Evolutionary conservation across 2,888 invertebrate genomes (phyloP).

Genomic region (Mesopsocus fuscifrons): DNA sequence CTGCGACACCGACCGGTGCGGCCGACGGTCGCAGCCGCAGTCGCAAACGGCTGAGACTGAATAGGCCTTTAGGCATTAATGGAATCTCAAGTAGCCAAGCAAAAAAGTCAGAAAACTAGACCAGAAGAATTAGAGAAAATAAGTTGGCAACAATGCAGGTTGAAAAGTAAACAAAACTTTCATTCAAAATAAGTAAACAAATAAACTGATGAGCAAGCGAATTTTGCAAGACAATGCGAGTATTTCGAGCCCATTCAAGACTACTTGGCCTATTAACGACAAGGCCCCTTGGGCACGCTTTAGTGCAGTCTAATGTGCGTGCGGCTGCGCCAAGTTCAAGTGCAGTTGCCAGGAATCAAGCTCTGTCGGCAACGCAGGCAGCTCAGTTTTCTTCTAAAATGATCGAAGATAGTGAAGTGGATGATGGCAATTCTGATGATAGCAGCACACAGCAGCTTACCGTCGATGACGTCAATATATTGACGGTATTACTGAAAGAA

Average conservation of each 20-base stretch:
- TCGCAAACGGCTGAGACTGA: too few relatives aligned
- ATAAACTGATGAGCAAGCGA: background rate
- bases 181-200: too few relatives aligned
- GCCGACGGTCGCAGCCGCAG: too few relatives aligned
- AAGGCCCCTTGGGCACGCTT: background rate
- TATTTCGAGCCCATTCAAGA: constrained; percentile 3
- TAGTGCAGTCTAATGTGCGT: background rate
- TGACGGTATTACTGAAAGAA: constrained; percentile 17
- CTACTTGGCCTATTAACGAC: constrained; percentile 4
- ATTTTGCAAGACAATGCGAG: background rate
- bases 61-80: too few relatives aligned
- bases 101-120: too few relatives aligned
- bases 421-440: constrained; percentile 1
- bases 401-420: background rate
- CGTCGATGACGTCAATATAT: constrained; percentile 17
- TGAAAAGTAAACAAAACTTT: too few relatives aligned
- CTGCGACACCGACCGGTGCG: too few relatives aligned
- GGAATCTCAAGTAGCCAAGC: too few relatives aligned
- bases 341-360: too few relatives aligned
- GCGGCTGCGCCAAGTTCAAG: too few relatives aligned
- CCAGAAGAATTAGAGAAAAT: too few relatives aligned
- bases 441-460: constrained; percentile 15
- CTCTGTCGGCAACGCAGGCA: background rate
- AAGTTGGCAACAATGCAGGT: too few relatives aligned
- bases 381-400: background rate